Conservation (phyloP, 1,140 invertebrate species). For the Lasaia peninsularis region DNA sequence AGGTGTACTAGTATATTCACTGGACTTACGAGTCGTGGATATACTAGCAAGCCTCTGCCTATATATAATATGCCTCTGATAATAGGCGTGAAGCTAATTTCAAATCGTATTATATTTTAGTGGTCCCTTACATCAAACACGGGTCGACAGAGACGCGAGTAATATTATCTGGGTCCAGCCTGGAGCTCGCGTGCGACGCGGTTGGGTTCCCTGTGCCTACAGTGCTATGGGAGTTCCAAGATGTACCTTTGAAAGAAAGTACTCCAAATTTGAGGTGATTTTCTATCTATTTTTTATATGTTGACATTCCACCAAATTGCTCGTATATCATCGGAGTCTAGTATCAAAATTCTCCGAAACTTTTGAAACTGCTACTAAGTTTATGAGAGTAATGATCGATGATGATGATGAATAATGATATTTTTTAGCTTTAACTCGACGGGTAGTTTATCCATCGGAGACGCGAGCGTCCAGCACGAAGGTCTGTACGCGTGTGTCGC, state of each 20-base stretch:
- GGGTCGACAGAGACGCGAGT: conserved; percentile 33
- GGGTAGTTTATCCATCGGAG: conserved; percentile 48
- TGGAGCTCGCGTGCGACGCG: conserved; percentile 53
- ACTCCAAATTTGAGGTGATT: conserved; percentile 51
- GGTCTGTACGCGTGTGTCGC: conserved; percentile 54
- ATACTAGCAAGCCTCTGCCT: too few relatives aligned
- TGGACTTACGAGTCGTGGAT: too few relatives aligned
- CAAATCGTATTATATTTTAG: conserved; percentile 33
- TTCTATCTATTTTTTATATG: background rate
- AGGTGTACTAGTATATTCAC: too few relatives aligned
- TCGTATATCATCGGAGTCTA: too few relatives aligned
- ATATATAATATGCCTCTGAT: too few relatives aligned
- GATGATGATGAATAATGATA: too few relatives aligned
- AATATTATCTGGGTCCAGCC: conserved; percentile 29
- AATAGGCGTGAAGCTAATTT: too few relatives aligned
- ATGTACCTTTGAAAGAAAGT: conserved; percentile 37
- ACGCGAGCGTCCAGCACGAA: conserved; percentile 36
- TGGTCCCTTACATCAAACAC: conserved; percentile 52
- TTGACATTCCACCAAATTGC: too few relatives aligned
- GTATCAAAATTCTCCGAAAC: too few relatives aligned
- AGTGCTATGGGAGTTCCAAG: conserved; percentile 52
- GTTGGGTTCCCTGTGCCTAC: conserved; percentile 62
- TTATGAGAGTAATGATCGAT: too few relatives aligned
- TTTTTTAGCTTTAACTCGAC: conserved; percentile 52
- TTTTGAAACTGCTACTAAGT: too few relatives aligned